phyloP scores from a whole-genome alignment of 2,113 vertebrate genomes.

The Calyptomena viridis region DNA sequence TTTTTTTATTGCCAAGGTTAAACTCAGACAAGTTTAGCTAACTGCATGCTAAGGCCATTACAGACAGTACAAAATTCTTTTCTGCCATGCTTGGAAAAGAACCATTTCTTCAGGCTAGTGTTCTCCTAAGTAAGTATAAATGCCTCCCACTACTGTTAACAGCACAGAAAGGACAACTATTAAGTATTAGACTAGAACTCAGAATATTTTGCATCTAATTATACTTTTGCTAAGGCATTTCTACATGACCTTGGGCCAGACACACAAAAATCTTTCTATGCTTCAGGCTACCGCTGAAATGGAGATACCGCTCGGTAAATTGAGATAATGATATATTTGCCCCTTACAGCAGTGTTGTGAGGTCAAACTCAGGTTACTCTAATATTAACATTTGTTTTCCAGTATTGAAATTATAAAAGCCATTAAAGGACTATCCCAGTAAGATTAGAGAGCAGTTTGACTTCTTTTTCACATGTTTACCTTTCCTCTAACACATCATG shows the following conservation, averaged over 20 bases:
- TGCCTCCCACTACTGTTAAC: slow-evolving; percentile 12
- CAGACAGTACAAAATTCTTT: neutral
- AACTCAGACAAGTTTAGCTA: neutral
- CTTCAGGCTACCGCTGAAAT: neutral
- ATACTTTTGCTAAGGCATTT: slow-evolving; percentile 13
- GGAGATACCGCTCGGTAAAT: too few relatives aligned
- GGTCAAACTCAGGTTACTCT: slow-evolving; percentile 34
- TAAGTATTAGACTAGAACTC: slow-evolving; percentile 37
- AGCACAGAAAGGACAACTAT: slow-evolving; percentile 2
- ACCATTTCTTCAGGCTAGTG: neutral
- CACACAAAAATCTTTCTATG: neutral
- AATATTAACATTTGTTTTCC: slow-evolving; percentile 50
- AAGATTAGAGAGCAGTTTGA: neutral
- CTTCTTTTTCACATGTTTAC: neutral
- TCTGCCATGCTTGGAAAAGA: neutral
- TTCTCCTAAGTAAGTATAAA: slow-evolving; percentile 17
- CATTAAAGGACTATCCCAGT: neutral
- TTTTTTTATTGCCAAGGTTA: slow-evolving; percentile 5
- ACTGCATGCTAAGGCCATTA: neutral
- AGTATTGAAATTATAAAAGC: neutral
- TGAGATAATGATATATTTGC: slow-evolving; percentile 22
- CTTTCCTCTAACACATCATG: neutral
- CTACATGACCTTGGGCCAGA: slow-evolving; percentile 38
- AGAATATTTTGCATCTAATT: slow-evolving; percentile 35
- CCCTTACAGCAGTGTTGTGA: neutral